These are phyloP conservation scores for Plestiodon gilberti DNA, from an alignment of 2,113 vertebrate genomes.

Conservation along the genomic window DNA sequence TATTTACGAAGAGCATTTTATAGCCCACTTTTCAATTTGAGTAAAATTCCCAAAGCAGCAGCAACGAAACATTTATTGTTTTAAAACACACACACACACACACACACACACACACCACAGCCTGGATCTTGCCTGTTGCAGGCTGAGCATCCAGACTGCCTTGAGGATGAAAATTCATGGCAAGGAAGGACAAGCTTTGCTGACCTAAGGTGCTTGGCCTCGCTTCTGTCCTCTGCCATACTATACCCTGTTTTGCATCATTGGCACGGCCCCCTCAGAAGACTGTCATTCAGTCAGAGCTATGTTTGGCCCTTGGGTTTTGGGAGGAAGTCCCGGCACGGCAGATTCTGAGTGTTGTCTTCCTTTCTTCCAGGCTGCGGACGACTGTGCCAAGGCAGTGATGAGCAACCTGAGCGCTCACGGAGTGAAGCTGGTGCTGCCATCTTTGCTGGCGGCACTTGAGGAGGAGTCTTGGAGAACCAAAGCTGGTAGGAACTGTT, in stretches of 20 bases:
- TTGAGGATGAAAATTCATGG: neutral
- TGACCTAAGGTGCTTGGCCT: neutral
- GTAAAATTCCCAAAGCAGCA: too few species aligned
- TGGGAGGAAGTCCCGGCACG: conserved; percentile 5
- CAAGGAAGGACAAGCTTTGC: too few species aligned
- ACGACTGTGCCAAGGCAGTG: conserved; percentile 98
- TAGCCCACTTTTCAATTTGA: too few species aligned
- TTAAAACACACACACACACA: too few species aligned
- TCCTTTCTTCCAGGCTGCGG: conserved; percentile 88
- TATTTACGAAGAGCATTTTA: too few species aligned
- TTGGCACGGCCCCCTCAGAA: too few species aligned
- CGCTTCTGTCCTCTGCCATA: neutral
- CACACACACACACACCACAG: too few species aligned
- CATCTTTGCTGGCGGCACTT: conserved; percentile 92
- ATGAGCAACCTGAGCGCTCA: conserved; percentile 99
- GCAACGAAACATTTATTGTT: too few species aligned
- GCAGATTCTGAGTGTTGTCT: conserved; percentile 55
- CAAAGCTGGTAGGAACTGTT: conserved; percentile 87
- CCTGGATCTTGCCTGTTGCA: neutral
- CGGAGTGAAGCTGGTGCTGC: conserved; percentile 96
- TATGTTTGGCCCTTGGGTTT: conserved; percentile 25
- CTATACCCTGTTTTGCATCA: too few species aligned
- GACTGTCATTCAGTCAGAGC: neutral
- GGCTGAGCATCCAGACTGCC: neutral
- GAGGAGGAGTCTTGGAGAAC: conserved; percentile 99